A percentile compares a stretch with the other conserved stretches of the same genome.
phyloP scores from a whole-genome alignment of 2,113 vertebrate genomes.

The Craseonycteris thonglongyai region DNA sequence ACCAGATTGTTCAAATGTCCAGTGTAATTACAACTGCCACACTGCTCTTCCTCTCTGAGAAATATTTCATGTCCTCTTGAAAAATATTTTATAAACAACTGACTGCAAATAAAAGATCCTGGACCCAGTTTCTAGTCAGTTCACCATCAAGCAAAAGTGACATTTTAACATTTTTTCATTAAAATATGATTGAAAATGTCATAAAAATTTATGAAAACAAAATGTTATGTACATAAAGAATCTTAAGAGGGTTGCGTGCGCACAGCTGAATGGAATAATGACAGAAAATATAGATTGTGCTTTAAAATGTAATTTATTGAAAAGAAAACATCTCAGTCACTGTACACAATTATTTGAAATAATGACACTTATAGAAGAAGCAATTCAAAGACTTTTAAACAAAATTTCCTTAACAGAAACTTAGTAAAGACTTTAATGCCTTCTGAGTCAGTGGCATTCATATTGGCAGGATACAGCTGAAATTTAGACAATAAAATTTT shows the following conservation, averaged over 20 bases:
- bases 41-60: background rate
- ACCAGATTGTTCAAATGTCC: background rate
- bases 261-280: background rate
- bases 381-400: background rate
- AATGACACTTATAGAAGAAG: background rate
- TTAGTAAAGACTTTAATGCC: background rate
- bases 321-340: conserved; percentile 21
- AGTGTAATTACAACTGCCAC: background rate
- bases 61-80: background rate
- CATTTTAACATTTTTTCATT: background rate
- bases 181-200: background rate
- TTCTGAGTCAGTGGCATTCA: background rate
- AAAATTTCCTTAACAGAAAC: conserved; percentile 11
- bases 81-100: background rate
- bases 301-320: conserved; percentile 64
- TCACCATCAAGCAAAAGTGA: background rate
- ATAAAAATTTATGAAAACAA: background rate
- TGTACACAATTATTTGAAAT: conserved; percentile 31
- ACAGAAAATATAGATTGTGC: conserved; percentile 1
- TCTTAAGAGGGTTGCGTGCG: background rate
- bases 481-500: background rate
- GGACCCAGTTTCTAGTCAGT: background rate
- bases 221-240: background rate
- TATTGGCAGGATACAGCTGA: background rate
- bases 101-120: background rate